These are phyloP conservation scores for Hexactinellida sp. DNA, from an alignment of 37 sponge, comb jelly and placozoan species.

Conservation along the genomic window DNA sequence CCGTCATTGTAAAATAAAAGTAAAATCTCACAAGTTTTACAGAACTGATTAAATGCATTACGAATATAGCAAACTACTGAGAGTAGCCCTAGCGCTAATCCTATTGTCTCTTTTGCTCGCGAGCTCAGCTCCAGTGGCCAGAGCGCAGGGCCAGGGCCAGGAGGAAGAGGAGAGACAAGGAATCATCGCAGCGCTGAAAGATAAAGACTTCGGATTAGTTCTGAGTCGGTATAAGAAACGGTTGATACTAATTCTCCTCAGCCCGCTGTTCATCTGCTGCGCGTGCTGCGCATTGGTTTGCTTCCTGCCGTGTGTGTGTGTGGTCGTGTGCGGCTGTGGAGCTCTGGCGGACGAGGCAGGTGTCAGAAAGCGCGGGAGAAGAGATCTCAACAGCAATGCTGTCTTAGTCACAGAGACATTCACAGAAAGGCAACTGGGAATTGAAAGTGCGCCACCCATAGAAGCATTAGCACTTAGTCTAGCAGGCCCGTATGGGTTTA, in stretches of 20 bases:
- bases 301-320: background rate
- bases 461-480: background rate
- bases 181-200: background rate
- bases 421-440: background rate
- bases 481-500: background rate
- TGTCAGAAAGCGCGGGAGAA: background rate
- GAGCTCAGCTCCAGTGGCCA: background rate
- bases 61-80: background rate
- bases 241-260: background rate
- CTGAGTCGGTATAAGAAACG: background rate
- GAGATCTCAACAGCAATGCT: background rate
- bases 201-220: background rate
- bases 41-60: background rate
- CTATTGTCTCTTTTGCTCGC: background rate
- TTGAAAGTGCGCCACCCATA: background rate
- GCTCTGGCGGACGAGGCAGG: background rate
- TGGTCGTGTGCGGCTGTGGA: background rate
- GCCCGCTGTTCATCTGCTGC: background rate
- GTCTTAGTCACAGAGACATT: background rate
- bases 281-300: background rate
- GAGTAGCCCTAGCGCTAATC: background rate
- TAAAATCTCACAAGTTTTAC: background rate
- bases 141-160: background rate
- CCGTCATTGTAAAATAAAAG: background rate
- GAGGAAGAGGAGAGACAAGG: background rate